phyloP scores from a whole-genome alignment of 2,888 invertebrate genomes.

The Meandrusa payeni region DNA sequence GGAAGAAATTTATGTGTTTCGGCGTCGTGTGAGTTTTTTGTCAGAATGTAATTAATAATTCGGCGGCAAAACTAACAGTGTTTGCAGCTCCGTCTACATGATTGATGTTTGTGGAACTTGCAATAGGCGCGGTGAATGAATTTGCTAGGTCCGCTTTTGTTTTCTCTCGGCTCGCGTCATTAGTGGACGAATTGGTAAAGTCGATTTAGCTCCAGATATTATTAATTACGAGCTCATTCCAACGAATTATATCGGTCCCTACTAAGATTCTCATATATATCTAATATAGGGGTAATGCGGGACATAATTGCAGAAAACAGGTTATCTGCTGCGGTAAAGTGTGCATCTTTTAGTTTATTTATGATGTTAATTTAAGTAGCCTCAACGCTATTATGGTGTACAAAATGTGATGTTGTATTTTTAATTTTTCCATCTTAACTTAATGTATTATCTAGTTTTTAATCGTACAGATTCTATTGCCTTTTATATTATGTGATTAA shows the following conservation, averaged over 20 bases:
- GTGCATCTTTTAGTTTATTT: too few species aligned
- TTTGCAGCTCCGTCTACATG: slow-evolving; percentile 63
- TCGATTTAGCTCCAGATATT: slow-evolving; percentile 38
- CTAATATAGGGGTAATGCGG: slow-evolving; percentile 4
- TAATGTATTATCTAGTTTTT: too few species aligned
- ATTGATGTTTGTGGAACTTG: slow-evolving; percentile 58
- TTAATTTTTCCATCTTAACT: too few species aligned
- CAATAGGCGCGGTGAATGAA: slow-evolving; percentile 38
- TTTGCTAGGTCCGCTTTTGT: slow-evolving; percentile 14
- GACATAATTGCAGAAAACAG: neutral
- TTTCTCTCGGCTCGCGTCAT: slow-evolving; percentile 11
- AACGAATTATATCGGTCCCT: neutral
- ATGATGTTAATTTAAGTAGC: too few species aligned
- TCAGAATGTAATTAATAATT: slow-evolving; percentile 81
- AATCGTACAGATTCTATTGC: too few species aligned
- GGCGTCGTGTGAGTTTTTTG: slow-evolving; percentile 78
- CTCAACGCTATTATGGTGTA: too few species aligned
- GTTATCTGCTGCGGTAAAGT: too few species aligned
- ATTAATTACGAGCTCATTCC: slow-evolving; percentile 7
- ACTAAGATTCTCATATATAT: neutral
- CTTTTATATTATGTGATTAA: too few species aligned
- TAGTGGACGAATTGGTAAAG: slow-evolving; percentile 15
- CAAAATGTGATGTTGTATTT: too few species aligned
- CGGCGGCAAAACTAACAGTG: slow-evolving; percentile 82
- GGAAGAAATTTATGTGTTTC: slow-evolving; percentile 80